phyloP scores from a whole-genome alignment of 92 coral and sea anemone genomes.

The Chrysogorgia sp. region DNA sequence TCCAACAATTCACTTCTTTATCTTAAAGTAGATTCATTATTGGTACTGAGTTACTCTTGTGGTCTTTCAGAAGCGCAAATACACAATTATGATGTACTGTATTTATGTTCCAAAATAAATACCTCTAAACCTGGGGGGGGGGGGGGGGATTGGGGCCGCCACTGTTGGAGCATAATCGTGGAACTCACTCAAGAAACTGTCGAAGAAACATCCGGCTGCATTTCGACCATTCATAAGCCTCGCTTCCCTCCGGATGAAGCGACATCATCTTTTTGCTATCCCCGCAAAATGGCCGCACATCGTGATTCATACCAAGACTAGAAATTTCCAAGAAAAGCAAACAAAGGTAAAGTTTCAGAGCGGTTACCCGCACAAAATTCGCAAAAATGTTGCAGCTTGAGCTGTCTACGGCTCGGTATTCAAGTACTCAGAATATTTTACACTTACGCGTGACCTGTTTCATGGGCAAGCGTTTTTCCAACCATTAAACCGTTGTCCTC shows the following conservation, averaged over 20 bases:
- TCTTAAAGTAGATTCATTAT: too few relatives aligned
- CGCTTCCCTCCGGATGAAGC: slow-evolving; percentile 71
- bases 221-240: slow-evolving; percentile 87
- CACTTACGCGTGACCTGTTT: slow-evolving; percentile 83
- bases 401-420: too few relatives aligned
- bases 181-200: slow-evolving; percentile 79
- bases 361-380: background rate
- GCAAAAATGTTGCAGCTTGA: too few relatives aligned
- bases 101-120: too few relatives aligned
- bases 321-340: background rate
- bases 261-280: slow-evolving; percentile 93
- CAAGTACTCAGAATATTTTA: background rate
- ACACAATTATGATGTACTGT: too few relatives aligned
- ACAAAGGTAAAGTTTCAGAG: background rate
- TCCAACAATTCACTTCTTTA: too few relatives aligned
- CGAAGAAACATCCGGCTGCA: slow-evolving; percentile 90
- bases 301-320: slow-evolving; percentile 98
- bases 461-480: slow-evolving; percentile 97
- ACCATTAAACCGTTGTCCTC: slow-evolving; percentile 97
- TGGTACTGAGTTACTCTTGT: too few relatives aligned
- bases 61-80: too few relatives aligned
- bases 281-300: slow-evolving; percentile 65
- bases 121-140: too few relatives aligned
- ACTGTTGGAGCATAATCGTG: background rate
- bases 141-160: too few relatives aligned